Evolutionary conservation across 2,888 invertebrate genomes (phyloP).

Genomic region (Papilio protenor): DNA sequence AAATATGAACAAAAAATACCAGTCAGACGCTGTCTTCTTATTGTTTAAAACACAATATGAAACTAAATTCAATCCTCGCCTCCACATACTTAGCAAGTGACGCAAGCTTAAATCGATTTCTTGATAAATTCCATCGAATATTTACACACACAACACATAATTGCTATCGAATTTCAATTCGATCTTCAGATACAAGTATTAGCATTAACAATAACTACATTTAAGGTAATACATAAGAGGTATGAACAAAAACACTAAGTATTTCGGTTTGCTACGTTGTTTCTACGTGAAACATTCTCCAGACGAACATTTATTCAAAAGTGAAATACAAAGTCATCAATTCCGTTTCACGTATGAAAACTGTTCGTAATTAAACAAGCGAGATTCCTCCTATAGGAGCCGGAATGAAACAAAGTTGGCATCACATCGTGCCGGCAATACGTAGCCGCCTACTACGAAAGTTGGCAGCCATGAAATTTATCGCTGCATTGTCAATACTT

Average conservation of each 20-base stretch:
- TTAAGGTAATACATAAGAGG: not conserved
- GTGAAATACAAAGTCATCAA: constrained; percentile 1
- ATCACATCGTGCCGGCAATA: constrained; percentile 23
- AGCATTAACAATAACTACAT: not conserved
- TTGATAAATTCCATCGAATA: not conserved
- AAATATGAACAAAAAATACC: constrained; percentile 44
- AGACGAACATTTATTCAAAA: not conserved
- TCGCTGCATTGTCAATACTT: constrained; percentile 45
- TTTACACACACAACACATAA: not conserved
- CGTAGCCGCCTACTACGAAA: constrained; percentile 21
- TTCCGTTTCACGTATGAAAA: constrained; percentile 19
- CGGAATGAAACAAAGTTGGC: constrained; percentile 24
- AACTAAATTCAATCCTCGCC: constrained; percentile 35
- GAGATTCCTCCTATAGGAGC: not conserved
- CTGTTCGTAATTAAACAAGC: constrained; percentile 32
- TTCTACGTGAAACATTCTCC: not conserved
- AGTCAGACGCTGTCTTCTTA: constrained; percentile 32
- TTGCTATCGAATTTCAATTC: not conserved
- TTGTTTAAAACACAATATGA: constrained; percentile 42
- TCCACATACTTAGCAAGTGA: constrained; percentile 35
- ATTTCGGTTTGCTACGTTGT: no score
- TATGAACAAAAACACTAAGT: not conserved
- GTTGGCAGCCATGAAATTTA: constrained; percentile 43
- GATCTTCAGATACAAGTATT: not conserved
- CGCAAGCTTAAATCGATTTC: constrained; percentile 17